A percentile compares a stretch with the other conserved stretches of the same genome.
These are phyloP conservation scores for Chelmon rostratus DNA, from an alignment of 2,797 vertebrate genomes.

Conservation along the genomic window DNA sequence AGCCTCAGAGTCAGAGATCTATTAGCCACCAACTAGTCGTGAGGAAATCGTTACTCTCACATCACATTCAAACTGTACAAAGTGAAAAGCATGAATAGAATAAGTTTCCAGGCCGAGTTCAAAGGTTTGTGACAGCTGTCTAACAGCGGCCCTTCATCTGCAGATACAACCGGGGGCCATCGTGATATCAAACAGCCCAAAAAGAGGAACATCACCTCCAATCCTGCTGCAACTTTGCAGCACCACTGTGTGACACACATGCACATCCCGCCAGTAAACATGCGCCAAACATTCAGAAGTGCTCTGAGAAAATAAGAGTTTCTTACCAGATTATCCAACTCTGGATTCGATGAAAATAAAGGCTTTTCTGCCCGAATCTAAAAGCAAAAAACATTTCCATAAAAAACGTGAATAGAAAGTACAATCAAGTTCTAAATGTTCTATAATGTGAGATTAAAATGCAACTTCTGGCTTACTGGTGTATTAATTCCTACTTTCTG, in stretches of 20 bases:
- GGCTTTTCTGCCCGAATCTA: slow-evolving; percentile 99
- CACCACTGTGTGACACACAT: slow-evolving; percentile 43
- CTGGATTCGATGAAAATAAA: slow-evolving; percentile 98
- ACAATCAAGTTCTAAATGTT: not conserved
- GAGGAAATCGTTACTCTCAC: slow-evolving; percentile 55
- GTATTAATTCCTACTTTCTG: not conserved
- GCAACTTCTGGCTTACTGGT: not conserved
- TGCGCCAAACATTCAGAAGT: slow-evolving; percentile 19
- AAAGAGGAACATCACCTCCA: slow-evolving; percentile 71
- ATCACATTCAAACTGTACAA: slow-evolving; percentile 54
- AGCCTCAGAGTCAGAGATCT: slow-evolving; percentile 71
- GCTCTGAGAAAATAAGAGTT: slow-evolving; percentile 6
- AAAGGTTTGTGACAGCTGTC: slow-evolving; percentile 77
- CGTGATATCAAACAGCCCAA: slow-evolving; percentile 79
- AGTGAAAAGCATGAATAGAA: slow-evolving; percentile 58
- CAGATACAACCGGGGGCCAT: slow-evolving; percentile 74
- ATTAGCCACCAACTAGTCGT: slow-evolving; percentile 60
- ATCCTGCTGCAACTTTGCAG: slow-evolving; percentile 49
- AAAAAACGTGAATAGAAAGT: slow-evolving; percentile 17
- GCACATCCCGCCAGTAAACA: slow-evolving; percentile 26
- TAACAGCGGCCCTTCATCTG: slow-evolving; percentile 82
- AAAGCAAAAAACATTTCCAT: slow-evolving; percentile 70
- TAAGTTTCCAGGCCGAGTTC: slow-evolving; percentile 69
- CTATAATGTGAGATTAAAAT: not conserved
- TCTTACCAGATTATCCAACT: slow-evolving; percentile 99